Evolutionary conservation across 1,140 invertebrate genomes (phyloP).

Genomic region (Drosophila littoralis): DNA sequence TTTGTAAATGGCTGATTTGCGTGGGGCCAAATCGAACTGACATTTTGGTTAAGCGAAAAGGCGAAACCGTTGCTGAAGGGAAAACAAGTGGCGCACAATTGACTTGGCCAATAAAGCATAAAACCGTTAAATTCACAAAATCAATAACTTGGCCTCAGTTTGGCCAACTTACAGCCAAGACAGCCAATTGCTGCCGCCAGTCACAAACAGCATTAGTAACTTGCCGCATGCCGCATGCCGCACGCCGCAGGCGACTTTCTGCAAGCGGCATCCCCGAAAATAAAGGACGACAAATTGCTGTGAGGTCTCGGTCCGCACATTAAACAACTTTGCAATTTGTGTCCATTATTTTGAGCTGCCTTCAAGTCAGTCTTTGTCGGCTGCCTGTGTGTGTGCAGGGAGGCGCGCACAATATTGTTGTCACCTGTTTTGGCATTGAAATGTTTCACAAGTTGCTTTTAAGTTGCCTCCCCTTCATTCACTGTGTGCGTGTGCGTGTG

Average conservation of each 20-base stretch:
- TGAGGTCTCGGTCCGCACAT: slow-evolving; percentile 66
- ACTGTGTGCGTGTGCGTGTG: slow-evolving; percentile 4
- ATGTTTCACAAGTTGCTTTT: slow-evolving; percentile 35
- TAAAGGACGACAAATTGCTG: slow-evolving; percentile 77
- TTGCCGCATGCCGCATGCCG: slow-evolving; percentile 6
- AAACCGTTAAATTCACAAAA: slow-evolving; percentile 77
- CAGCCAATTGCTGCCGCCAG: slow-evolving; percentile 53
- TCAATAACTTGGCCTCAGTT: slow-evolving; percentile 61
- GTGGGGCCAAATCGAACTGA: slow-evolving; percentile 67
- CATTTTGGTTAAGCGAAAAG: slow-evolving; percentile 71
- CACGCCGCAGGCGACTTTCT: not conserved
- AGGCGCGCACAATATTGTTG: slow-evolving; percentile 26
- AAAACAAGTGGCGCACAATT: slow-evolving; percentile 72
- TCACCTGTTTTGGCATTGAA: slow-evolving; percentile 49
- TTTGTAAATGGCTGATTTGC: slow-evolving; percentile 56
- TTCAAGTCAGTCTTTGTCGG: slow-evolving; percentile 25
- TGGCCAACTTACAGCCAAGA: slow-evolving; percentile 38
- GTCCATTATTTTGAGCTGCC: slow-evolving; percentile 77
- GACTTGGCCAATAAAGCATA: slow-evolving; percentile 76
- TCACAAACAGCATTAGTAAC: slow-evolving; percentile 10
- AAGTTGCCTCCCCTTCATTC: not conserved
- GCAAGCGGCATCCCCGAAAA: slow-evolving; percentile 11
- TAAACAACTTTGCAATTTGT: slow-evolving; percentile 80
- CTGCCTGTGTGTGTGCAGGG: not conserved
- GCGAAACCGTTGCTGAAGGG: slow-evolving; percentile 32